Percentiles rank a stretch among this genome's conserved stretches.
Conservation (phyloP, 37 sponge, comb jelly and placozoan genomes). For the Spongilla lacustris region DNA sequence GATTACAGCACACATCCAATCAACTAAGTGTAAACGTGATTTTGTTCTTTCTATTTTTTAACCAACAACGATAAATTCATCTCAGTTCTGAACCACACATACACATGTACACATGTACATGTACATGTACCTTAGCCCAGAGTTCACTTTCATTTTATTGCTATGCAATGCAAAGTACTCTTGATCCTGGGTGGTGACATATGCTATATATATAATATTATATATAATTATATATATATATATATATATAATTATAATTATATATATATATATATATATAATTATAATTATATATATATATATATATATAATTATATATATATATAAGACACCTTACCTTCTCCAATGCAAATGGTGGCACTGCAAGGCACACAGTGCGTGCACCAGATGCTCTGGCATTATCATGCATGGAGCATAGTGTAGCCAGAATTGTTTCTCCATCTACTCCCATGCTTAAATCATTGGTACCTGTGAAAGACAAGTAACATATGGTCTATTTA, state of each 20-base stretch:
- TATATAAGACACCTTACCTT: neutral
- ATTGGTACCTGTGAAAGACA: conserved; percentile 13
- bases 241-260: no score
- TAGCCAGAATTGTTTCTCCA: conserved; percentile 11
- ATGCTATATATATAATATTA: neutral
- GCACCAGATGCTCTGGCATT: conserved; percentile 21
- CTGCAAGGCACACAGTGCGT: conserved; percentile 11
- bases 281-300: neutral
- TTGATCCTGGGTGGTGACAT: neutral
- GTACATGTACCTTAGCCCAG: neutral
- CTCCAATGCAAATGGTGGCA: conserved; percentile 25
- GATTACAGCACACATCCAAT: no score
- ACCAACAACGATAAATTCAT: no score
- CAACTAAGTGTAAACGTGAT: no score
- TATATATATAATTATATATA: neutral
- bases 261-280: no score
- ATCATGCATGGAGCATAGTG: conserved; percentile 24
- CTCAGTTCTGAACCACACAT: no score
- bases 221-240: neutral
- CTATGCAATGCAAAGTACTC: neutral
- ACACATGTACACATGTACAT: no score
- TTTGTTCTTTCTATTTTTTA: no score
- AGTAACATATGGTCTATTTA: no score
- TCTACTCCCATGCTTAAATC: conserved; percentile 17
- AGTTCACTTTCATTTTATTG: neutral